phyloP scores from a whole-genome alignment of 1,140 invertebrate genomes.

The Ceratosolen fusciceps region DNA sequence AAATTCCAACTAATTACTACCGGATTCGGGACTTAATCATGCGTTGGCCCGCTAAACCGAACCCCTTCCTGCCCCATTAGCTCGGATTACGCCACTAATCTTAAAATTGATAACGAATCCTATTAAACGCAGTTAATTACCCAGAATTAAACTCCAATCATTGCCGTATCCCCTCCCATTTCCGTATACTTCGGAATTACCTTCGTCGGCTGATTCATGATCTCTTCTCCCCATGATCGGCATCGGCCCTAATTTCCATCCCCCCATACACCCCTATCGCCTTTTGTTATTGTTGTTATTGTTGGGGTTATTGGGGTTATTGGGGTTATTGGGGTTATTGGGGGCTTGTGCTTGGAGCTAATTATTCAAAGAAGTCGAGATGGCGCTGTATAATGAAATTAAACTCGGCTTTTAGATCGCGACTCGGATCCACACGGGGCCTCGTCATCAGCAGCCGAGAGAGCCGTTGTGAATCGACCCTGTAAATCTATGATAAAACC shows the following conservation, averaged over 20 bases:
- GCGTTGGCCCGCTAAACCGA: background rate
- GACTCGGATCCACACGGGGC: no score
- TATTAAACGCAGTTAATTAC: background rate
- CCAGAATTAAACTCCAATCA: background rate
- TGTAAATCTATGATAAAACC: no score
- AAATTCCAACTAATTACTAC: background rate
- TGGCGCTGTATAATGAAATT: no score
- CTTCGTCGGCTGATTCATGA: background rate
- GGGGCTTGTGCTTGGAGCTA: background rate
- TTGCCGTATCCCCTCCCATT: background rate
- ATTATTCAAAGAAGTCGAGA: no score
- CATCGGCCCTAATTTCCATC: background rate
- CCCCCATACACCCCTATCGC: background rate
- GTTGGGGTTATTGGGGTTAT: background rate
- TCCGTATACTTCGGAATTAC: background rate
- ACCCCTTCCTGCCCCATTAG: background rate
- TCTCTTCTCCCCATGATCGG: background rate
- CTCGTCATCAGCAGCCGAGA: background rate
- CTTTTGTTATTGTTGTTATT: background rate
- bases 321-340: background rate
- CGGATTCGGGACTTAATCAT: background rate
- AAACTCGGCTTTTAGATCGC: no score
- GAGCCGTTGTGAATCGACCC: background rate
- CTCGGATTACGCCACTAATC: background rate
- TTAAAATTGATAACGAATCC: slow-evolving; percentile 17